These are phyloP conservation scores for Morone saxatilis DNA, from an alignment of 2,113 vertebrate genomes.

Conservation along the genomic window DNA sequence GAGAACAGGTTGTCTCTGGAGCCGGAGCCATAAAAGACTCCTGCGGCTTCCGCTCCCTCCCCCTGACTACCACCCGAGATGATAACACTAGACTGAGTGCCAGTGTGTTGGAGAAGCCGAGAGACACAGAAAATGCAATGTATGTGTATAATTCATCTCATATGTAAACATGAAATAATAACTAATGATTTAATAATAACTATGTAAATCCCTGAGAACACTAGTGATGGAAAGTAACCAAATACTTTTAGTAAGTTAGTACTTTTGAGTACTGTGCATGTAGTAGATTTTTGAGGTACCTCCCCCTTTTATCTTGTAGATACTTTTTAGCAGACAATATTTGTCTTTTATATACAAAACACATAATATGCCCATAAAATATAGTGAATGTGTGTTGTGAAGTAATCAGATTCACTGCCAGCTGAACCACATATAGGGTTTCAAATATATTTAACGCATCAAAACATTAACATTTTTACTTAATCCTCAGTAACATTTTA, in stretches of 20 bases:
- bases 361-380: background rate
- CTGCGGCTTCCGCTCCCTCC: conserved; percentile 71
- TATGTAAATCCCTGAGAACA: background rate
- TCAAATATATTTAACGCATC: background rate
- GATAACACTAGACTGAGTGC: conserved; percentile 52
- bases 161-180: conserved; percentile 1
- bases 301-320: background rate
- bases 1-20: conserved; percentile 80
- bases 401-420: background rate
- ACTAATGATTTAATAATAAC: background rate
- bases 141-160: background rate
- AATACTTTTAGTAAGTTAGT: background rate
- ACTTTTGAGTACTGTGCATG: background rate
- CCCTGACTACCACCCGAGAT: conserved; percentile 59
- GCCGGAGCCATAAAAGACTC: conserved; percentile 76
- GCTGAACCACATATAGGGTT: background rate
- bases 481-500: background rate
- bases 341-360: background rate
- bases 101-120: conserved; percentile 15
- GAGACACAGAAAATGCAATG: background rate
- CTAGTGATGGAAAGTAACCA: background rate
- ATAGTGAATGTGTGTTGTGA: background rate
- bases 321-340: background rate
- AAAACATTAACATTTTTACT: background rate
- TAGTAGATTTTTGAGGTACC: background rate